A percentile compares a stretch with the other conserved stretches of the same genome.
These are phyloP conservation scores for Meloe dianella DNA, from an alignment of 2,888 invertebrate genomes.

Conservation along the genomic window DNA sequence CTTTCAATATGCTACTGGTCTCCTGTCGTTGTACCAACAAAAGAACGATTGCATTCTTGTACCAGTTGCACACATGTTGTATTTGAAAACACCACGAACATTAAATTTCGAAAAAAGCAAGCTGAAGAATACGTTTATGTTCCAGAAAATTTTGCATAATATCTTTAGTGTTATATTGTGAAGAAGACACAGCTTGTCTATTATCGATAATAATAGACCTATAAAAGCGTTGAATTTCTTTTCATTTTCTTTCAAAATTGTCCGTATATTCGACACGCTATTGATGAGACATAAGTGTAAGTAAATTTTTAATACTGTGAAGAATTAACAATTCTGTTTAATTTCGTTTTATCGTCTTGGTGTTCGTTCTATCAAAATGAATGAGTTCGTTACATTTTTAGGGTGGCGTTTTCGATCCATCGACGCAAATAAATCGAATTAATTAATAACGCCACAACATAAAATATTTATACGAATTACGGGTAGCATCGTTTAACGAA, in stretches of 20 bases:
- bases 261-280: not conserved
- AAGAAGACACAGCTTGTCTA: slow-evolving; percentile 3
- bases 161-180: slow-evolving; percentile 10
- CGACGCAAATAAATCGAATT: slow-evolving; percentile 32
- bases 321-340: slow-evolving; percentile 6
- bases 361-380: not conserved
- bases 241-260: not conserved
- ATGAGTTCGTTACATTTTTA: not conserved
- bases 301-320: not conserved
- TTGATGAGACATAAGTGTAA: not conserved
- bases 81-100: not conserved
- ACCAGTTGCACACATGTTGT: slow-evolving; percentile 1
- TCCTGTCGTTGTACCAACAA: slow-evolving; percentile 43
- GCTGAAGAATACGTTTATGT: not conserved
- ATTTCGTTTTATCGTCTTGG: not conserved
- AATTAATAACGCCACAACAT: slow-evolving; percentile 45
- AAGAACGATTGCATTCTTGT: slow-evolving; percentile 28
- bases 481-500: slow-evolving; percentile 38
- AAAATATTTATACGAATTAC: slow-evolving; percentile 51
- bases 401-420: slow-evolving; percentile 12
- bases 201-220: slow-evolving; percentile 10
- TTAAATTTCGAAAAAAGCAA: not conserved
- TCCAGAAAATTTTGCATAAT: slow-evolving; percentile 16
- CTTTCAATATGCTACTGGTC: slow-evolving; percentile 37
- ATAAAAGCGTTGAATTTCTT: not conserved